Base-by-base conservation (phyloP, 2,888 invertebrate genomes). In the Dicranocentrus wangi region DNA sequence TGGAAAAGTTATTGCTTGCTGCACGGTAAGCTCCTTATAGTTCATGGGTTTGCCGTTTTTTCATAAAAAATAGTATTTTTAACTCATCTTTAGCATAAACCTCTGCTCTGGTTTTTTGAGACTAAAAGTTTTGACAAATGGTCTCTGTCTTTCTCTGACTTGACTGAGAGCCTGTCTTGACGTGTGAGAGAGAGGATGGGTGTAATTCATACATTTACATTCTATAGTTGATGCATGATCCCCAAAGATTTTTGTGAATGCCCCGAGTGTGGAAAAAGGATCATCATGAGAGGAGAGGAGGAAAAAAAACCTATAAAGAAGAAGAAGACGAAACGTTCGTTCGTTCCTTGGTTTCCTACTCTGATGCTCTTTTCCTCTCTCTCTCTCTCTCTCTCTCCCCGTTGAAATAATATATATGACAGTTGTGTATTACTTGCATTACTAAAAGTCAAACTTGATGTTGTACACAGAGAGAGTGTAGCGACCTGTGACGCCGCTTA, bases 61-160 rank as follows among this genome's bases (percentile, higher is more conserved):
- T 32, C 28, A 61, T 61, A 32, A 61, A 55, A 51, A 61, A 61
- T 61, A 32, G 32, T 32, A 28, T 28, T 61, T 61, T 61, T 27
- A 25, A 58, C 55, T 21, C 25, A 8, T 53, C 53, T 53, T 21
- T 32, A 47, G 7, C 47, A 47, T n/a, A 47, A 10, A 7, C 47
- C 15, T 15, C 47, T 21, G 61, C 28, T 27, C 42, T 63, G 42
- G 63, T 63, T 63, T 60, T 55, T 42, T 42, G 17, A 42, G 17
- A 10, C 42, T 13, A 63, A 63, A 61, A 15, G 25, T 77, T 79
- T 79, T 79, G 79, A 79, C 79, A 79, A 79, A 79, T 79, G 79
- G 70, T 79, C 79, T 79, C 79, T 79, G 79, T 79, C 79, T 79
- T 66, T 79, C 71, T 70, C 63, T 43, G 71, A 79, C 79, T 79